phyloP scores from a whole-genome alignment of 1,140 invertebrate species.

The Philopotamus ludificatus region DNA sequence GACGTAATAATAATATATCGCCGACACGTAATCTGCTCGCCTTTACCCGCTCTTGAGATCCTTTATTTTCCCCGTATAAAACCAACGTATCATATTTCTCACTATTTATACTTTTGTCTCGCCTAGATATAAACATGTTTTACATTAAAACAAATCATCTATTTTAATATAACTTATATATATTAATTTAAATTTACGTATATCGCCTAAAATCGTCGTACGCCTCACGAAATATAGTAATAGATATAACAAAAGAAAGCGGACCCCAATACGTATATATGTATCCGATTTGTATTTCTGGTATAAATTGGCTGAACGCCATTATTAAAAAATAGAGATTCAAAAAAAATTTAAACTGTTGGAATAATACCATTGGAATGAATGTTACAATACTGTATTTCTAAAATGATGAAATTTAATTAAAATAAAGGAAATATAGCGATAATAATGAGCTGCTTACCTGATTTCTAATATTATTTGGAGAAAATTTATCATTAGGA shows the following conservation, averaged over 20 bases:
- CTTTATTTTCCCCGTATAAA: conserved; percentile 51
- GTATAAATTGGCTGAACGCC: conserved; percentile 97
- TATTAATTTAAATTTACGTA: conserved; percentile 44
- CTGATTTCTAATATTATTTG: conserved; percentile 95
- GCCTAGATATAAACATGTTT: no score
- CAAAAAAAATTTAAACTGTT: conserved; percentile 99
- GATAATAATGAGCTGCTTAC: conserved; percentile 42
- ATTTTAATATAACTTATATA: no score
- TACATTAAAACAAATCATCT: no score
- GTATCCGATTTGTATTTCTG: conserved; percentile 93
- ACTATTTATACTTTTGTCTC: conserved; percentile 94
- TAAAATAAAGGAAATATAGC: background rate
- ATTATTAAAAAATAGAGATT: conserved; percentile 98
- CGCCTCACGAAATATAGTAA: conserved; percentile 94
- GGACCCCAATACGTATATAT: conserved; percentile 99
- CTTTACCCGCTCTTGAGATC: conserved; percentile 55
- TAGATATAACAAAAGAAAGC: conserved; percentile 91
- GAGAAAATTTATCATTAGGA: conserved; percentile 78
- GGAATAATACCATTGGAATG: conserved; percentile 94
- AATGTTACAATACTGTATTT: conserved; percentile 99
- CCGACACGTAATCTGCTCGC: conserved; percentile 68
- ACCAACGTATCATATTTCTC: conserved; percentile 78
- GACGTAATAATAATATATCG: conserved; percentile 83
- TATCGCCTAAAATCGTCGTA: conserved; percentile 93
- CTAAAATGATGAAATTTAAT: conserved; percentile 49